A percentile compares a stretch with the other conserved stretches of the same genome.
Evolutionary conservation across 2,113 vertebrate genomes (phyloP).

Genomic region (Casuarius casuarius): DNA sequence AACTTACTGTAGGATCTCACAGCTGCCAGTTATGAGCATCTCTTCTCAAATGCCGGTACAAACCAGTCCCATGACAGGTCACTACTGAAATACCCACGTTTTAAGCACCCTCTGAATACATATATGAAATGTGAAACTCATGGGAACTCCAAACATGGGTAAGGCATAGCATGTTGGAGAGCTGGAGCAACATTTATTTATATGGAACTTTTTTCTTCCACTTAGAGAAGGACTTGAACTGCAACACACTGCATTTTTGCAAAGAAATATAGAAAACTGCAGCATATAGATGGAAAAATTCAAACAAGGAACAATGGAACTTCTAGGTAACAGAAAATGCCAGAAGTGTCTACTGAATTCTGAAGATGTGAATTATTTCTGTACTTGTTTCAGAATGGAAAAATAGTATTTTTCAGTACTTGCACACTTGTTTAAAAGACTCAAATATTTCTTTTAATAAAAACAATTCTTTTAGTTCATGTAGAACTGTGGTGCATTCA

Average conservation of each 20-base stretch:
- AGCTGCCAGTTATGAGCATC: slow-evolving; percentile 69
- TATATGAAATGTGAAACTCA: not conserved
- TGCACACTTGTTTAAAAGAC: not conserved
- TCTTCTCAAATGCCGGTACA: slow-evolving; percentile 37
- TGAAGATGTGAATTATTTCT: not conserved
- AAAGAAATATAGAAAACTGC: not conserved
- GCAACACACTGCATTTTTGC: not conserved
- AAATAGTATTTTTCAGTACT: slow-evolving; percentile 4
- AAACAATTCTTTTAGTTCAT: not conserved
- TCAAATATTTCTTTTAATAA: not conserved
- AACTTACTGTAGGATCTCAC: slow-evolving; percentile 46
- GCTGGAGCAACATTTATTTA: not conserved
- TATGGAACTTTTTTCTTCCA: not conserved
- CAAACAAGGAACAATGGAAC: not conserved
- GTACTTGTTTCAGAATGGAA: not conserved
- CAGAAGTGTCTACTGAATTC: not conserved
- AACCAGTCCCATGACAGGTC: not conserved
- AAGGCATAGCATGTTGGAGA: not conserved
- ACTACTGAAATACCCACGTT: slow-evolving; percentile 18
- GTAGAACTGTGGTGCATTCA: not conserved
- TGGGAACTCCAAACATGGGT: not conserved
- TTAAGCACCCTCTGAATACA: slow-evolving; percentile 33
- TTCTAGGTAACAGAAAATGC: not conserved
- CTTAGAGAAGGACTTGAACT: not conserved
- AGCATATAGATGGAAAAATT: not conserved